Evolutionary conservation across 2,797 vertebrate species (phyloP).

Genomic region (Cirrhinus molitorella): DNA sequence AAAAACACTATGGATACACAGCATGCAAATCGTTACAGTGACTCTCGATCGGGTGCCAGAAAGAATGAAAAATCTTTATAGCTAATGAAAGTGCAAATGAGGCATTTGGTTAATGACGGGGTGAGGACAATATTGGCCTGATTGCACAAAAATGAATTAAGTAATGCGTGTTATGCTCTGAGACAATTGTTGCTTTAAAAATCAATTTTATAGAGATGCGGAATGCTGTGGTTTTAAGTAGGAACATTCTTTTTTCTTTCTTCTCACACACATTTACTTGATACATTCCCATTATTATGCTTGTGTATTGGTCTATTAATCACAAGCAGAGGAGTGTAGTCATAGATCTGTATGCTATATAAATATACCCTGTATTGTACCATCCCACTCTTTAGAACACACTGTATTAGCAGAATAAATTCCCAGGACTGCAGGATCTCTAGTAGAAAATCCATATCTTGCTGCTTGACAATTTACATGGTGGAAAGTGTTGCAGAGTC

Average conservation of each 20-base stretch:
- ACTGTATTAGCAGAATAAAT: constrained; percentile 68
- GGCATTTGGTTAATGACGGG: constrained; percentile 55
- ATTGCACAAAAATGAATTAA: constrained; percentile 49
- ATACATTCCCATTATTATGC: constrained; percentile 28
- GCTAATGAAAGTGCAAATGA: constrained; percentile 54
- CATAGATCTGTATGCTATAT: constrained; percentile 57
- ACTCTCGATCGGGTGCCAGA: constrained; percentile 28
- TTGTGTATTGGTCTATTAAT: constrained; percentile 53
- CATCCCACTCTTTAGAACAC: constrained; percentile 62
- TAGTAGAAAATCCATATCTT: constrained; percentile 48
- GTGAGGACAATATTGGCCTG: constrained; percentile 48
- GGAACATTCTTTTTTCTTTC: neutral
- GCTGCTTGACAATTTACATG: constrained; percentile 49
- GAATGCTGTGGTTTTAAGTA: constrained; percentile 20
- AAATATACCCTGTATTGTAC: constrained; percentile 63
- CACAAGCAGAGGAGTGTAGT: constrained; percentile 53
- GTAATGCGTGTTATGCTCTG: constrained; percentile 32
- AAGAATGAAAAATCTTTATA: constrained; percentile 52
- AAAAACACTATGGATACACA: constrained; percentile 45
- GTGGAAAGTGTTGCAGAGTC: constrained; percentile 43
- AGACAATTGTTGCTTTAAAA: constrained; percentile 49
- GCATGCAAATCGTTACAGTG: constrained; percentile 47
- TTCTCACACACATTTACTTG: constrained; percentile 22
- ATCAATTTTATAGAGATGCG: constrained; percentile 25
- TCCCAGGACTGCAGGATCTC: constrained; percentile 51